Percentiles rank a stretch among this genome's conserved stretches.
Evolutionary conservation across 2,888 invertebrate genomes (phyloP).

Genomic region (Nesidiocoris tenuis): DNA sequence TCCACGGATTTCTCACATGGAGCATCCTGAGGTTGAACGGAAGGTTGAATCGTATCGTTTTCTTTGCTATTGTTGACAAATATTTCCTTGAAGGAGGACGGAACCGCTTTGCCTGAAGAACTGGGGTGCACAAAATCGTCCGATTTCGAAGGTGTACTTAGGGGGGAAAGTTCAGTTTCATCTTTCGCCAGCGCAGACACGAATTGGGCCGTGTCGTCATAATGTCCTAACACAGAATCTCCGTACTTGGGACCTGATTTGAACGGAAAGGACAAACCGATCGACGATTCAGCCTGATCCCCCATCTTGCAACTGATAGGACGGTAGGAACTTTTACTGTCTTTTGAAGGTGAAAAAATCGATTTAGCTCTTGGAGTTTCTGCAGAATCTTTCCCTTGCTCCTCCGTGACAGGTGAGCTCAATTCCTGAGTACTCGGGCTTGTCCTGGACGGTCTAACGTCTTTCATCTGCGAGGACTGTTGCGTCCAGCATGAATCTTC

Average conservation of each 20-base stretch:
- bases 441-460: background rate
- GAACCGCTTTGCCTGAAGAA: background rate
- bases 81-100: constrained; percentile 27
- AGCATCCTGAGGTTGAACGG: background rate
- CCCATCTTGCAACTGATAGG: background rate
- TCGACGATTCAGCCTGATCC: constrained; percentile 1
- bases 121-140: background rate
- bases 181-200: constrained; percentile 47
- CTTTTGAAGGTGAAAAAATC: constrained; percentile 22
- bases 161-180: constrained; percentile 45
- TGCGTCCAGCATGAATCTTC: constrained; percentile 41
- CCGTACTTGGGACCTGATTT: constrained; percentile 27
- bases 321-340: background rate
- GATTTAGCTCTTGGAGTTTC: constrained; percentile 1
- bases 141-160: constrained; percentile 45
- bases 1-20: background rate
- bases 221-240: constrained; percentile 46
- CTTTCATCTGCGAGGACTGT: background rate
- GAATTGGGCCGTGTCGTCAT: constrained; percentile 48
- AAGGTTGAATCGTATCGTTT: background rate
- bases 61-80: background rate
- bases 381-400: background rate
- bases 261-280: constrained; percentile 21
- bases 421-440: background rate
- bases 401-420: background rate